Evolutionary conservation across 2,888 invertebrate species (phyloP).

Genomic region (Drosophila planitibia): DNA sequence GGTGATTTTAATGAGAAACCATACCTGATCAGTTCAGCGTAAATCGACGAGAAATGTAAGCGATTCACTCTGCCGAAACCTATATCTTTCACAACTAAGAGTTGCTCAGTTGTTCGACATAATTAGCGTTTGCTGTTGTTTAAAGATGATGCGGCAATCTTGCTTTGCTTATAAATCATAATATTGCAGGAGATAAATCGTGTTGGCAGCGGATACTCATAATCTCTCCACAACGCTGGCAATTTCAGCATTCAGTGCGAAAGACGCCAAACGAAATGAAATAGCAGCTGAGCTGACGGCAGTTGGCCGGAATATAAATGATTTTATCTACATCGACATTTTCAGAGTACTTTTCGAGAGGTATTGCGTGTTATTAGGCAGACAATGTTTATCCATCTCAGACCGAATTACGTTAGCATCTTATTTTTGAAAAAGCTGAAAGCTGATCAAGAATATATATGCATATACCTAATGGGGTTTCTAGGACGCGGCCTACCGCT

Average conservation of each 20-base stretch:
- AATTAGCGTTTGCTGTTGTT: conserved; percentile 30
- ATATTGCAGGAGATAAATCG: too few species aligned
- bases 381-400: too few species aligned
- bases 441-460: neutral
- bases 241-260: too few species aligned
- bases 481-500: neutral
- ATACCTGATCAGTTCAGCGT: conserved; percentile 83
- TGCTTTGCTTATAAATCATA: neutral
- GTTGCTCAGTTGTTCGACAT: conserved; percentile 23
- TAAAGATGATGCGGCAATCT: neutral
- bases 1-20: conserved; percentile 22
- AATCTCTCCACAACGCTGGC: too few species aligned
- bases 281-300: conserved; percentile 14
- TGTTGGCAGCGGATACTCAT: too few species aligned
- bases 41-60: conserved; percentile 80
- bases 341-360: neutral
- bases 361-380: neutral
- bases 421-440: neutral
- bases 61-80: conserved; percentile 1
- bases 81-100: conserved; percentile 21
- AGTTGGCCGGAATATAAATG: neutral
- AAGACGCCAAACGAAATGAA: too few species aligned
- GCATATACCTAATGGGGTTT: neutral
- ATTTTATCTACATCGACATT: neutral
- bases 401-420: too few species aligned